Evolutionary conservation across 2,888 invertebrate genomes (phyloP), one percentile per base, ranked within the genome.

Genomic region (Tenthredo livida): DNA sequence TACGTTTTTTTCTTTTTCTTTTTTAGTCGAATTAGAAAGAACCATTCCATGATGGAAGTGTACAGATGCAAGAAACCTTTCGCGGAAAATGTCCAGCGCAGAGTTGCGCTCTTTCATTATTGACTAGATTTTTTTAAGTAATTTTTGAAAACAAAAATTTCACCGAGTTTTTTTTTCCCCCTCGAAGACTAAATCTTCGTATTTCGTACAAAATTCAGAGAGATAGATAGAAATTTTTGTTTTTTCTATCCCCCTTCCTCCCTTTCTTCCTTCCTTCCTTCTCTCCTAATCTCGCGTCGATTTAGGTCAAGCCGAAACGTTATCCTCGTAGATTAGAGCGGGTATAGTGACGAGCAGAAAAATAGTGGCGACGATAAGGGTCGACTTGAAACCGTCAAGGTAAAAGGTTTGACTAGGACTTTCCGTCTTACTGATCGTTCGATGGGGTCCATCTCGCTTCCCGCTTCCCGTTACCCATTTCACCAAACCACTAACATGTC

Each of bases 331-430:
- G 43, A 73, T 73, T 21, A 29, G 37, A 25, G 73, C 40, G 12
- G 47, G 1, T 43, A 40, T 43, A 40, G 6, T 72, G 70, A 40
- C 37, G 70, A 72, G 70, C 70, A n/a, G 70, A 72, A 37, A 73
- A 43, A 73, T 73, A 73, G 9, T n/a, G 43, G 43, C 43, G 21
- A 43, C 72, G 40, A 43, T 40, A 43, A 73, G 73, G 21, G 40
- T 73, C 43, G 73, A 67, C 67, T 73, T n/a, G 40, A 73, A 77
- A 54, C 50, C 29, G 77, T 50, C 54, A 77, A 33, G 77, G 77
- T 77, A 77, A 77, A 77, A 77, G 75, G 75, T 75, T 75, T 5
- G 25, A 15, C 10, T 47, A 75, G 47, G 15, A 43, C 47, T 75
- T 12, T 12, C 47, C 2, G 54, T 77, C 10, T 54, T 1, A 29